Evolutionary conservation across 2,888 invertebrate species (phyloP), one percentile per base, ranked within the genome.

Genomic region (Polymixis lichenea): DNA sequence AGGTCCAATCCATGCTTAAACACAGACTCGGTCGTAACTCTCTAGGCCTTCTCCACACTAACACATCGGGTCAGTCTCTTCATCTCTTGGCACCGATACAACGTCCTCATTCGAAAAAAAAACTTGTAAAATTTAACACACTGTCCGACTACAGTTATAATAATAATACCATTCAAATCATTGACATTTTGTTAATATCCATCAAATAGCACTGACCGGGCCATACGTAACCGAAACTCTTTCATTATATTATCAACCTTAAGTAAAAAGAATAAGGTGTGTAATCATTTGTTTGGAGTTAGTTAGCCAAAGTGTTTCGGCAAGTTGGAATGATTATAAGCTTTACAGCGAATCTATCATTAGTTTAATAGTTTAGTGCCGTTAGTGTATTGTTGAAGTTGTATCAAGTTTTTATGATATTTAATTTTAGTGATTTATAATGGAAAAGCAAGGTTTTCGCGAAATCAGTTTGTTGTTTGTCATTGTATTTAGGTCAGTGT

Each of bases 181-280:
- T 88, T 88, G 88, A 88, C 86, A 87, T 88, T 86, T 83, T 68
- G 77, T 77, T 84, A 80, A 80, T 83, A 78, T 77, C 73, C 78
- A 82, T 80, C 80, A 73, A 87, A 84, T 77, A 72, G 46, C 75
- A 78, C 53, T 78, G 80, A 77, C 73, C 58, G n/a, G 55, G 11
- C 73, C 49, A 65, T 55, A 77, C 67, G 51, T 55, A 46, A 13
- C 60, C 38, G n/a, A 67, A 25, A 73, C 13, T 13, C 19, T 8
- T 2, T 11, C 38, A 62, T 25, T n/a, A 6, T 22, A 71, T 65
- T 71, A 76, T 43, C 11, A 66, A 82, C 61, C 67, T 69, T 84
- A 56, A 5, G 0, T 0, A 0, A 0, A 7, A 25, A 13, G 0
- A 0, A 15, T 77, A 72, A 46, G 53, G 72, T 76, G 9, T 25